Evolutionary conservation across 2,797 vertebrate species (phyloP).

Genomic region (Lithobates pipiens): DNA sequence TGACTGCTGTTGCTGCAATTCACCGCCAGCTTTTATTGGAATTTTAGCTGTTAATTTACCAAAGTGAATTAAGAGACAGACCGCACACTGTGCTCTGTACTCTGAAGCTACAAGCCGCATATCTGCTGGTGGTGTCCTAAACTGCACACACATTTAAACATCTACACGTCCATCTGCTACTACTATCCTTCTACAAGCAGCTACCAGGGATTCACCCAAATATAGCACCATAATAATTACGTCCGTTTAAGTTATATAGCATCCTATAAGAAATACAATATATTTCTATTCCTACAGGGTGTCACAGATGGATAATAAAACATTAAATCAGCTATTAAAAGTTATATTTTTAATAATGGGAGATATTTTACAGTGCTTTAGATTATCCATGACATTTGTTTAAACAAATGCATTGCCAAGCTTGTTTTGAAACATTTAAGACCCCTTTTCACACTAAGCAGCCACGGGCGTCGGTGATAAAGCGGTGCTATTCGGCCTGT

Average conservation of each 20-base stretch:
- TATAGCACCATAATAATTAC: background rate
- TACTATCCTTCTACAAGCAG: background rate
- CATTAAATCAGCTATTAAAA: no score
- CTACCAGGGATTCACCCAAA: background rate
- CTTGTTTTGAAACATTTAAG: no score
- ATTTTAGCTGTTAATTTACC: background rate
- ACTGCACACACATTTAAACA: background rate
- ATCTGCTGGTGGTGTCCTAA: background rate
- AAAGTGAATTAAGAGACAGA: slow-evolving; percentile 2
- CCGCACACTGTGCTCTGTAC: background rate
- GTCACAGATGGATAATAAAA: background rate
- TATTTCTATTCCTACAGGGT: slow-evolving; percentile 4
- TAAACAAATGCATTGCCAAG: no score
- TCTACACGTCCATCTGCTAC: slow-evolving; percentile 3
- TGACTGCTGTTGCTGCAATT: slow-evolving; percentile 15
- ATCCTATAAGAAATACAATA: slow-evolving; percentile 8
- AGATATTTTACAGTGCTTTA: no score
- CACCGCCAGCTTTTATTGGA: background rate
- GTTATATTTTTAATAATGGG: no score
- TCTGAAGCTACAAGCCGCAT: background rate
- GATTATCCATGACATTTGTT: no score
- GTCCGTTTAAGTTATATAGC: slow-evolving; percentile 1
- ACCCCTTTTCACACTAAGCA: no score
- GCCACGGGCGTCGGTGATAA: no score
- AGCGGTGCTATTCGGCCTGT: no score